Conservation (phyloP, 2,888 invertebrate genomes). For the Eilema sororculum region DNA sequence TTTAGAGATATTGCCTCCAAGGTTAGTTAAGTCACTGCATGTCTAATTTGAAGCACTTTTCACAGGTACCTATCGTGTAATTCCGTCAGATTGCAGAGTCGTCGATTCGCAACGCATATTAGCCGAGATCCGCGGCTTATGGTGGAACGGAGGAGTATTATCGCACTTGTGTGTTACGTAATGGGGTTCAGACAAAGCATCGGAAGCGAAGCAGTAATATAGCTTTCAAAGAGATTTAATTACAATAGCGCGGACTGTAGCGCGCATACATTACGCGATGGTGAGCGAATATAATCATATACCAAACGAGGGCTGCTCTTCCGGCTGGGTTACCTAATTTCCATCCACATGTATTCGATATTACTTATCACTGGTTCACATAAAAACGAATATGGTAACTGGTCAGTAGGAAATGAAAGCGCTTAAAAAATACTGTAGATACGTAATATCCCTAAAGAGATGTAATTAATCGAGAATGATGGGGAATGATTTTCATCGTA, state of each 20-base stretch:
- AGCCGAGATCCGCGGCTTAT: constrained; percentile 3
- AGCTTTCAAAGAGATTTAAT: constrained; percentile 17
- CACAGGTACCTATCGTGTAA: neutral
- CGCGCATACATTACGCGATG: constrained; percentile 22
- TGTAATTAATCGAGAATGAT: neutral
- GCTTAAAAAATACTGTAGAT: neutral
- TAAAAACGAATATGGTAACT: neutral
- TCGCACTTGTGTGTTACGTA: constrained; percentile 14
- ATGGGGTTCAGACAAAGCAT: constrained; percentile 14
- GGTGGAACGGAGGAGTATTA: constrained; percentile 10
- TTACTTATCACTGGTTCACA: constrained; percentile 1
- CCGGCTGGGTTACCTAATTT: constrained; percentile 29
- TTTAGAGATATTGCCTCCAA: neutral
- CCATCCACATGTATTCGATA: neutral
- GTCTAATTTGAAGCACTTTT: neutral
- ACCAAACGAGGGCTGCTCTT: constrained; percentile 36
- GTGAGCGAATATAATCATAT: constrained; percentile 15
- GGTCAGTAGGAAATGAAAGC: neutral
- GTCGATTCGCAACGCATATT: constrained; percentile 12
- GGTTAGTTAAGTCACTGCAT: neutral
- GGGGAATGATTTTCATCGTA: neutral
- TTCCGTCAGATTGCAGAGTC: neutral
- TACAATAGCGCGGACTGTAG: constrained; percentile 16
- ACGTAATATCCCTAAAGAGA: neutral
- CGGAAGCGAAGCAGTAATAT: constrained; percentile 13